Evolutionary conservation across 2,888 invertebrate species (phyloP).

Genomic region (Drosophila lacicola): DNA sequence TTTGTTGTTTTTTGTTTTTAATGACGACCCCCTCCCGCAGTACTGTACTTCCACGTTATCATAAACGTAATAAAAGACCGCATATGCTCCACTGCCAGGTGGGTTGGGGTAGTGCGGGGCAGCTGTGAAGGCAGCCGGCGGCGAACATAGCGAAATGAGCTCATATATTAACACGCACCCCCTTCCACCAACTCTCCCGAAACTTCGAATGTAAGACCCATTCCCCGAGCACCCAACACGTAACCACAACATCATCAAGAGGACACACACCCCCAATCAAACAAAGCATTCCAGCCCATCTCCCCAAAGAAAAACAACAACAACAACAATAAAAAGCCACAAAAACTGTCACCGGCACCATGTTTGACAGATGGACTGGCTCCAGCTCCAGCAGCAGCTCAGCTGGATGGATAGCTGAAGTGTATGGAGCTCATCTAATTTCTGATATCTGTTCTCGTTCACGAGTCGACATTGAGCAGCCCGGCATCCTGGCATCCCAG

Average conservation of each 20-base stretch:
- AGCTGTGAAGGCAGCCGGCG: slow-evolving; percentile 16
- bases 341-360: slow-evolving; percentile 68
- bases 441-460: slow-evolving; percentile 57
- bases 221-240: slow-evolving; percentile 10
- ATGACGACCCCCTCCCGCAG: slow-evolving; percentile 39
- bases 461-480: background rate
- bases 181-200: background rate
- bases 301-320: slow-evolving; percentile 5
- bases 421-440: slow-evolving; percentile 69
- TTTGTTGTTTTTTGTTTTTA: slow-evolving; percentile 28
- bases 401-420: slow-evolving; percentile 29
- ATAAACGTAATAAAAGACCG: slow-evolving; percentile 73
- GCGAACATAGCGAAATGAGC: slow-evolving; percentile 53
- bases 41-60: slow-evolving; percentile 68
- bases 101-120: background rate
- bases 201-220: background rate
- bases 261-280: slow-evolving; percentile 5
- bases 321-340: slow-evolving; percentile 61
- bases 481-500: background rate
- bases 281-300: slow-evolving; percentile 15
- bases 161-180: slow-evolving; percentile 60
- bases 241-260: slow-evolving; percentile 42
- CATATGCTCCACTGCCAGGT: slow-evolving; percentile 63
- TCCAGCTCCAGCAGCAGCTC: slow-evolving; percentile 26
- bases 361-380: slow-evolving; percentile 73